These are phyloP conservation scores for Moxostoma hubbsi DNA, from an alignment of 2,797 vertebrate genomes.

Conservation along the genomic window DNA sequence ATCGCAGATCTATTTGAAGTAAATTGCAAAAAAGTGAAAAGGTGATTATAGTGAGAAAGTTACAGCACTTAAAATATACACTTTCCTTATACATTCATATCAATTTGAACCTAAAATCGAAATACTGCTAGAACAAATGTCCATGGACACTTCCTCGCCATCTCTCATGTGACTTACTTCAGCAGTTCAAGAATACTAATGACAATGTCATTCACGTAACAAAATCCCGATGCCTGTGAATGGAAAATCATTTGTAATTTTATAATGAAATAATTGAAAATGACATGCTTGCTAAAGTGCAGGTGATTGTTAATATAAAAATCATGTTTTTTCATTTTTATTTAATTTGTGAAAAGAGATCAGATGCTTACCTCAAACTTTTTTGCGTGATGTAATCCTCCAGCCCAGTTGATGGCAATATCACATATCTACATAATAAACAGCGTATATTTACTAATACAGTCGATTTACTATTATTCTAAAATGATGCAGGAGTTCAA, in stretches of 20 bases:
- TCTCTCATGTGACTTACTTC: conserved; percentile 82
- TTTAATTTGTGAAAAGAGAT: background rate
- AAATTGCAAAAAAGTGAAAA: too few relatives aligned
- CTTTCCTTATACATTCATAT: too few relatives aligned
- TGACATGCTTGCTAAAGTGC: background rate
- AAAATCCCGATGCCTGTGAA: conserved; percentile 94
- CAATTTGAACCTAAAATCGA: too few relatives aligned
- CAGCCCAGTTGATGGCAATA: conserved; percentile 98
- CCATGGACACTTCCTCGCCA: background rate
- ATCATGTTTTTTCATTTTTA: background rate
- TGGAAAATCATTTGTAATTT: conserved; percentile 36
- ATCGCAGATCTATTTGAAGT: too few relatives aligned
- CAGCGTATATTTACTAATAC: background rate
- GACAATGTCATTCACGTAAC: conserved; percentile 98
- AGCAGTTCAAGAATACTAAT: conserved; percentile 97
- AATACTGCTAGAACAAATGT: too few relatives aligned
- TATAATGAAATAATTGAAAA: too few relatives aligned
- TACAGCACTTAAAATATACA: too few relatives aligned
- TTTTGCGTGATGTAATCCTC: conserved; percentile 95
- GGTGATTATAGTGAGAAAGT: too few relatives aligned
- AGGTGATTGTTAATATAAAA: background rate
- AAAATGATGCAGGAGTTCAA: background rate
- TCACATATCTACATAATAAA: conserved; percentile 88
- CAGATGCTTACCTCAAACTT: conserved; percentile 90
- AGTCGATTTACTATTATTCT: background rate